phyloP scores from a whole-genome alignment of 2,113 vertebrate genomes.

The Catagonus wagneri region DNA sequence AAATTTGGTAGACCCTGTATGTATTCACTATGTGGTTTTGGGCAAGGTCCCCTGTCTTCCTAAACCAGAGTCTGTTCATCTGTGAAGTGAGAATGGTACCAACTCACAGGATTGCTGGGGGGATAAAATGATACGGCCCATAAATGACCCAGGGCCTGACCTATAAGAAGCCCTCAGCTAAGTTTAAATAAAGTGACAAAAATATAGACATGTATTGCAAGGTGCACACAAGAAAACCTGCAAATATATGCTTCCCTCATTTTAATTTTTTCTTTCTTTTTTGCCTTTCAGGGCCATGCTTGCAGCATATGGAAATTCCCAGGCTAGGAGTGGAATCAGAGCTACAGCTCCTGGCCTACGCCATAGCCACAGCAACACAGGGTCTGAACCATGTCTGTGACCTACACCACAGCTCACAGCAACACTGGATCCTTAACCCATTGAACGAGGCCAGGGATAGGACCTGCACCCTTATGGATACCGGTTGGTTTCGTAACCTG shows the following conservation, averaged over 20 bases:
- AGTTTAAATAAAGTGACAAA: not conserved
- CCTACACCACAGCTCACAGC: no score
- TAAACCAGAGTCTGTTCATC: not conserved
- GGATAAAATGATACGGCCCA: not conserved
- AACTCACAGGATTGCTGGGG: not conserved
- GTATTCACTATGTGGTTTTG: not conserved
- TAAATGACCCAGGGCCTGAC: not conserved
- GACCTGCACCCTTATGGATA: no score
- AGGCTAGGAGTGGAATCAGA: no score
- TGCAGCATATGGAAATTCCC: no score
- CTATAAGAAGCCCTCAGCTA: not conserved
- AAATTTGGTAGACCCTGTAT: not conserved
- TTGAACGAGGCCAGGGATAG: no score
- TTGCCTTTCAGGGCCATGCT: no score
- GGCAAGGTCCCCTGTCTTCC: not conserved
- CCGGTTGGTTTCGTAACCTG: no score
- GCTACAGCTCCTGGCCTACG: no score
- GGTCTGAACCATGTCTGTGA: no score
- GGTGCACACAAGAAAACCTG: not conserved
- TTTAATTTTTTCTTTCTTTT: not conserved
- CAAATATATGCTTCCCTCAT: not conserved
- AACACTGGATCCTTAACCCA: no score
- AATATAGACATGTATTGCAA: not conserved
- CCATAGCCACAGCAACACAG: no score
- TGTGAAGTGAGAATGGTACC: not conserved